Evolutionary conservation across 2,888 invertebrate genomes (phyloP).

Genomic region (Teleiodes luculella): DNA sequence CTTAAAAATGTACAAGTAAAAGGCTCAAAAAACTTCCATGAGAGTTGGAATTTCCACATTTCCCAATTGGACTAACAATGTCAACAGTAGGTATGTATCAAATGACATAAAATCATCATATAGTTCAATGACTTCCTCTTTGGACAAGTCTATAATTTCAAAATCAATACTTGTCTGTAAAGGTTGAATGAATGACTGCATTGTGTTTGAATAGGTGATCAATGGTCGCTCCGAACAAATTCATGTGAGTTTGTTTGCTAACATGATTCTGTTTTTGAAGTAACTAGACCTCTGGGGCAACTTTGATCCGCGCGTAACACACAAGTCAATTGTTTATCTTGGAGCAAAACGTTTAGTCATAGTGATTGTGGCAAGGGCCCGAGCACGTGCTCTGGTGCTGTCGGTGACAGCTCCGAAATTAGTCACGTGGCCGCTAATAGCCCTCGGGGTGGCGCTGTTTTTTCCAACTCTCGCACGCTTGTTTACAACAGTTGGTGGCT

Average conservation of each 20-base stretch:
- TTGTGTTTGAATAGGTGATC: too few species aligned
- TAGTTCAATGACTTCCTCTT: too few species aligned
- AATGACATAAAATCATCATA: too few species aligned
- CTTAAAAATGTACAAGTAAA: too few species aligned
- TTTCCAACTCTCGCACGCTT: slow-evolving; percentile 61
- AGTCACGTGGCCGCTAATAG: slow-evolving; percentile 76
- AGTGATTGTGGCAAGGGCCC: slow-evolving; percentile 7
- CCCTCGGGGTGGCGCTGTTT: slow-evolving; percentile 59
- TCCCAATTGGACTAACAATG: too few species aligned
- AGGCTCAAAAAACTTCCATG: too few species aligned
- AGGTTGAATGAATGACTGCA: too few species aligned
- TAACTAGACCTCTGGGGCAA: slow-evolving; percentile 10
- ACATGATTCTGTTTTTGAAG: slow-evolving; percentile 6
- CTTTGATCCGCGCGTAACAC: slow-evolving; percentile 2
- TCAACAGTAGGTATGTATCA: too few species aligned
- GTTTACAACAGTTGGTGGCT: slow-evolving; percentile 75
- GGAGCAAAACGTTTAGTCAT: slow-evolving; percentile 9
- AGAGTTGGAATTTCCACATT: too few species aligned
- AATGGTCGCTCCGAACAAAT: too few species aligned
- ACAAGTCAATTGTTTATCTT: slow-evolving; percentile 26
- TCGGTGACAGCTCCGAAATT: slow-evolving; percentile 74
- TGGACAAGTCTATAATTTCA: too few species aligned
- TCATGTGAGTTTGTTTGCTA: neutral
- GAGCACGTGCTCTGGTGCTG: slow-evolving; percentile 60
- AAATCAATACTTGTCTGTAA: too few species aligned